phyloP scores from a whole-genome alignment of 2,797 vertebrate genomes.

The Thripadectes ignobilis region DNA sequence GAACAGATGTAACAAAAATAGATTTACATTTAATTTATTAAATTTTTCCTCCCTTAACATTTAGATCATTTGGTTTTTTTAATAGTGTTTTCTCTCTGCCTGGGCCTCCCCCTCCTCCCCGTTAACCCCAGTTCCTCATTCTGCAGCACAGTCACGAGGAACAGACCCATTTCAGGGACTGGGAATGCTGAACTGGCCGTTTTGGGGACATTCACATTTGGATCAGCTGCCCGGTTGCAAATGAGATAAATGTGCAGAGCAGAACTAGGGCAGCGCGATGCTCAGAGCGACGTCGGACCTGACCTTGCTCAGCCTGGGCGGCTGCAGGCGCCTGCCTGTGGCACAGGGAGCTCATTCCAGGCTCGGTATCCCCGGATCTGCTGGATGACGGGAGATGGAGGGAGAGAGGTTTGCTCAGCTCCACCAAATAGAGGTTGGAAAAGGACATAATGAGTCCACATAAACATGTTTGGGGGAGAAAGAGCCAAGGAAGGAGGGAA shows the following conservation, averaged over 20 bases:
- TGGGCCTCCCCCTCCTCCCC: not conserved
- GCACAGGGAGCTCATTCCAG: not conserved
- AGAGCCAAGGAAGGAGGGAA: not conserved
- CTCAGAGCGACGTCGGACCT: not conserved
- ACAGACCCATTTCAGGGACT: not conserved
- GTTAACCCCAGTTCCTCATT: not conserved
- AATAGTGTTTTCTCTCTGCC: conserved; percentile 8
- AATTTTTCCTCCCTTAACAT: conserved; percentile 46
- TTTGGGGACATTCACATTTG: not conserved
- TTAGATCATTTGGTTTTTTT: not conserved
- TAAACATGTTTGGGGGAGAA: not conserved
- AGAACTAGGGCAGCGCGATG: conserved; percentile 19
- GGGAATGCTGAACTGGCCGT: not conserved
- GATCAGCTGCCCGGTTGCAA: not conserved
- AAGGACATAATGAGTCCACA: not conserved
- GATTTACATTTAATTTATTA: conserved; percentile 67
- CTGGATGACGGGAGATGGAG: not conserved
- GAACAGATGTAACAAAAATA: conserved; percentile 69
- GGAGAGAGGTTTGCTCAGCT: not conserved
- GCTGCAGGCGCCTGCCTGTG: not conserved
- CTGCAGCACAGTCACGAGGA: not conserved
- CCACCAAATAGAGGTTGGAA: accelerated
- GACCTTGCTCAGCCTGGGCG: conserved; percentile 1
- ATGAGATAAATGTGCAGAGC: not conserved
- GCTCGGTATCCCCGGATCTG: not conserved